A percentile compares a stretch with the other conserved stretches of the same genome.
phyloP scores from a whole-genome alignment of 2,888 invertebrate species.

The Eretmocerus hayati region DNA sequence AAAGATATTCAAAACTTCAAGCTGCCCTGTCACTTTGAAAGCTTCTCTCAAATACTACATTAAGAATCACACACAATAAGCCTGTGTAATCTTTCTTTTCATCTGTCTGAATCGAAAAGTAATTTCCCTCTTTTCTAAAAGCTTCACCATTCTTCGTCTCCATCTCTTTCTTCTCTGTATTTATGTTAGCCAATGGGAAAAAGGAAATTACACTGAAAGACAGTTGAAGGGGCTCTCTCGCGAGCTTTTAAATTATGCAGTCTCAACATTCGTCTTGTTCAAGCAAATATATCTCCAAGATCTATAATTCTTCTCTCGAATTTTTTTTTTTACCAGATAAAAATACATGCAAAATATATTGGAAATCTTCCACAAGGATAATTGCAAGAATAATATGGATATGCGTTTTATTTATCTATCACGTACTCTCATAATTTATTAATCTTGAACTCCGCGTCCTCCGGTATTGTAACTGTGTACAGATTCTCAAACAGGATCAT shows the following conservation, averaged over 20 bases:
- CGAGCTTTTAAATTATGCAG: slow-evolving; percentile 12
- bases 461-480: no score
- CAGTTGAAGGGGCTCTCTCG: slow-evolving; percentile 1
- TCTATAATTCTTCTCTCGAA: not conserved
- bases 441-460: no score
- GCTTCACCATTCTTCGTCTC: slow-evolving; percentile 2
- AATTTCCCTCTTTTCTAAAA: slow-evolving; percentile 8
- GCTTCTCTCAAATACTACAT: no score
- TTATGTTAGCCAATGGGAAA: slow-evolving; percentile 11
- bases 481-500: no score
- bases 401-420: no score
- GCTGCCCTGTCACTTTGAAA: no score
- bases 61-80: not conserved
- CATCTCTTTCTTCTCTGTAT: slow-evolving; percentile 2
- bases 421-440: no score
- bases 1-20: not conserved
- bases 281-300: slow-evolving; percentile 15
- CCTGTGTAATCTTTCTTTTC: not conserved
- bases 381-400: no score
- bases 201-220: not conserved
- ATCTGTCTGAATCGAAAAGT: slow-evolving; percentile 5
- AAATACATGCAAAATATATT: no score
- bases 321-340: not conserved
- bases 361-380: no score
- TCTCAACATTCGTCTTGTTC: slow-evolving; percentile 14